Percentiles rank a stretch among this genome's conserved stretches.
These are phyloP conservation scores for Scolopax rusticola DNA, from an alignment of 2,797 vertebrate genomes.

Conservation along the genomic window DNA sequence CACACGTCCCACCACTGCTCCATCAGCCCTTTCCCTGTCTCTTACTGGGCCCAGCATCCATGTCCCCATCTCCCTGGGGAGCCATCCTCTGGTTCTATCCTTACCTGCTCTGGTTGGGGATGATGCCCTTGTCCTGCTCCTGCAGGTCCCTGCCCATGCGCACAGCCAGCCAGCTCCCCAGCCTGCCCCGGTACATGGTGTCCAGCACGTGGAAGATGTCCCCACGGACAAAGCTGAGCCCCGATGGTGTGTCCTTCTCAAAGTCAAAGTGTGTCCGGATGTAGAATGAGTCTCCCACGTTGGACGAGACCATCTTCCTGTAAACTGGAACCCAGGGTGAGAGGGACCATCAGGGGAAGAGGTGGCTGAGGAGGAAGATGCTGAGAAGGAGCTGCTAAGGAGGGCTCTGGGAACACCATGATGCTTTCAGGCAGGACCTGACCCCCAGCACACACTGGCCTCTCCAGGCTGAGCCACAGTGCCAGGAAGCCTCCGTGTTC, in stretches of 20 bases:
- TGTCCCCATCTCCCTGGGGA: neutral
- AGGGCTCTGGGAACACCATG: neutral
- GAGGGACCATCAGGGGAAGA: neutral
- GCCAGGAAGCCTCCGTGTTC: neutral
- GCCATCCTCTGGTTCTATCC: neutral
- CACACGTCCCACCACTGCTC: rapidly evolving
- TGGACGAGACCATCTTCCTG: constrained; percentile 90
- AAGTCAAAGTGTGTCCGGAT: constrained; percentile 95
- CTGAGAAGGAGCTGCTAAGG: neutral
- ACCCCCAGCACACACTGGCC: neutral
- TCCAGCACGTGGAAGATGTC: constrained; percentile 95
- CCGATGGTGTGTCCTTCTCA: constrained; percentile 81
- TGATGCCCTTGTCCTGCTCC: constrained; percentile 92
- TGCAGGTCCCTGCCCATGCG: constrained; percentile 92
- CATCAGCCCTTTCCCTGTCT: neutral
- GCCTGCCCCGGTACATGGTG: constrained; percentile 88
- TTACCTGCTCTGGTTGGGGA: constrained; percentile 91
- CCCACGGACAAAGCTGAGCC: constrained; percentile 90
- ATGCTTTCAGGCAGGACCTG: neutral
- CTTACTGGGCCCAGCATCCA: neutral
- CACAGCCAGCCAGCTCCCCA: constrained; percentile 90
- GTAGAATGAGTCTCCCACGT: constrained; percentile 93
- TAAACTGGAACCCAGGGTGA: constrained; percentile 83
- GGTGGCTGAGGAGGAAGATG: neutral
- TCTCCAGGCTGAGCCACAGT: neutral